These are phyloP conservation scores for Drosophila biarmipes DNA, from an alignment of 1,140 invertebrate genomes.

Conservation along the genomic window DNA sequence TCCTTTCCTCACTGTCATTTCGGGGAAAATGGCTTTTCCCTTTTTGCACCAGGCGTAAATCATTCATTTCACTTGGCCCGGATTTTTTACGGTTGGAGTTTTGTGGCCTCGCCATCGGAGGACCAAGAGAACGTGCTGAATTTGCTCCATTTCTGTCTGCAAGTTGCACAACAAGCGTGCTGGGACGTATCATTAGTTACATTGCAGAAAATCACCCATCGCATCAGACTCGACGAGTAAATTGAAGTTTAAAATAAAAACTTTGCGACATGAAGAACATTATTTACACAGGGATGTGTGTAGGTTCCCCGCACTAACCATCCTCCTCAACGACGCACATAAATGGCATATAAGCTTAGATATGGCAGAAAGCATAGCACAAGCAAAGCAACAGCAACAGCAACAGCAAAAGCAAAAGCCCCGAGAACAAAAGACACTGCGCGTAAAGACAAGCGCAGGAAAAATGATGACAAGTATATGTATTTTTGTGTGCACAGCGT, in stretches of 20 bases:
- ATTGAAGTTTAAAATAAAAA: slow-evolving; percentile 82
- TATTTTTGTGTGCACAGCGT: slow-evolving; percentile 24
- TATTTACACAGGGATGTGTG: slow-evolving; percentile 61
- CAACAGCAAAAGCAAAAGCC: slow-evolving; percentile 28
- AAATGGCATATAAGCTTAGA: slow-evolving; percentile 67
- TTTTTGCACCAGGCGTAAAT: slow-evolving; percentile 43
- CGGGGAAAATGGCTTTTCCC: slow-evolving; percentile 41
- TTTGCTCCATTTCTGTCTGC: slow-evolving; percentile 71
- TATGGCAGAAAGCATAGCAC: slow-evolving; percentile 13
- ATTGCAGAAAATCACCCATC: slow-evolving; percentile 22
- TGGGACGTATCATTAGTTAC: slow-evolving; percentile 73
- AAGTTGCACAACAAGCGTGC: slow-evolving; percentile 67
- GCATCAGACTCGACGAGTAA: slow-evolving; percentile 49
- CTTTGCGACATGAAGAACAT: slow-evolving; percentile 68
- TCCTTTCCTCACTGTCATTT: slow-evolving; percentile 36
- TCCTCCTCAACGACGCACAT: slow-evolving; percentile 41
- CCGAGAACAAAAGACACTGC: slow-evolving; percentile 72
- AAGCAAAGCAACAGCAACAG: too few species aligned
- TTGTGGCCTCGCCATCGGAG: slow-evolving; percentile 27
- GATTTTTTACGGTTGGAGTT: slow-evolving; percentile 42
- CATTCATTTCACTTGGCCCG: slow-evolving; percentile 52
- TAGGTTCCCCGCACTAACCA: background rate
- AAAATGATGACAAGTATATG: slow-evolving; percentile 61
- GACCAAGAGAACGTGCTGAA: slow-evolving; percentile 70
- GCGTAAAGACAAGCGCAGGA: slow-evolving; percentile 65